phyloP scores from a whole-genome alignment of 2,797 vertebrate genomes.

The Myotis findleyi region DNA sequence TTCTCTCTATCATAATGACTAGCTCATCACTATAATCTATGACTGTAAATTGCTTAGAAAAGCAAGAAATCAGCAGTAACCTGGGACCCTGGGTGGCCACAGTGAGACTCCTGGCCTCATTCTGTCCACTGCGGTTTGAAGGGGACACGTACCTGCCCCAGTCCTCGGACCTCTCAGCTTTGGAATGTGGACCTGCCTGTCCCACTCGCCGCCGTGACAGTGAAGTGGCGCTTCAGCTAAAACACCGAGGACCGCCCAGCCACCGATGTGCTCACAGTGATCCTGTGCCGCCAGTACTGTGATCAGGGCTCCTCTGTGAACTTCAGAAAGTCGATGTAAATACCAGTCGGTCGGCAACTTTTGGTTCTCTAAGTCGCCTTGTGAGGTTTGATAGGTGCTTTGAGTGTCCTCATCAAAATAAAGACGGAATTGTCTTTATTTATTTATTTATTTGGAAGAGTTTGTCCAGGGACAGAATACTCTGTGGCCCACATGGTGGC shows the following conservation, averaged over 20 bases:
- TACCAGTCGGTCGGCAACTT: too few relatives aligned
- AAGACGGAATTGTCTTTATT: neutral
- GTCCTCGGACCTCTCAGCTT: neutral
- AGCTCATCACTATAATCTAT: neutral
- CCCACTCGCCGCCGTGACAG: too few relatives aligned
- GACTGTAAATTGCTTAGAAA: neutral
- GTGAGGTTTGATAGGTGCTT: neutral
- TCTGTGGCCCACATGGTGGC: too few relatives aligned
- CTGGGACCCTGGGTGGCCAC: fast-evolving
- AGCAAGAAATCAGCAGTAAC: neutral
- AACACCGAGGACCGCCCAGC: neutral
- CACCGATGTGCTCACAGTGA: neutral
- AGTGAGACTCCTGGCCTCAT: fast-evolving
- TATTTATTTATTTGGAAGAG: neutral
- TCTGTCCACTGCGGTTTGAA: too few relatives aligned
- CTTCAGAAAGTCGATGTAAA: neutral
- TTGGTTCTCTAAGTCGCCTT: neutral
- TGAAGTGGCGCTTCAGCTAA: neutral
- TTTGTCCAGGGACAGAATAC: neutral
- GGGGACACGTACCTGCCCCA: fast-evolving
- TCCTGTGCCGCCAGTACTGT: too few relatives aligned
- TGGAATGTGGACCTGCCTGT: neutral
- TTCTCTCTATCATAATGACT: neutral
- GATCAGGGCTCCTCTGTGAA: neutral
- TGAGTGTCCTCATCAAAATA: neutral